Base-by-base conservation (phyloP, 2,797 vertebrate genomes). In the Megalops cyprinoides region DNA sequence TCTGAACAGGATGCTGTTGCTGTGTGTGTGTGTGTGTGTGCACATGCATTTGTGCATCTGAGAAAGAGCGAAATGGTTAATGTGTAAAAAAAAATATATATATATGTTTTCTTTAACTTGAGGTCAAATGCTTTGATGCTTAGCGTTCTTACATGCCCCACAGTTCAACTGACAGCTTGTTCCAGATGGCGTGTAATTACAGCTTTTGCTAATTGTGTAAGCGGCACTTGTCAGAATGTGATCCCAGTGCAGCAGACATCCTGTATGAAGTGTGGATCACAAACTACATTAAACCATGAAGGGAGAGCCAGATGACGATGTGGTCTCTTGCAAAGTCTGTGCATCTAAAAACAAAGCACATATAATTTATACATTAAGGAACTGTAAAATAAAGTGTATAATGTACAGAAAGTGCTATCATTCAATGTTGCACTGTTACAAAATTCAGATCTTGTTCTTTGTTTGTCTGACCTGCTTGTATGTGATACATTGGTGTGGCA, bases 291-390 rank as follows among this genome's bases (percentile, higher is more conserved):
- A 51, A 15, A 53, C 28, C 14, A 55, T 56, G 49, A 74, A 37
- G 4, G 2, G 14, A 60, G 25, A 15, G 1, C 48, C 0, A n/a
- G n/a, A n/a, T n/a, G n/a, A n/a, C n/a, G n/a, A n/a, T n/a, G n/a
- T n/a, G n/a, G n/a, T n/a, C n/a, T n/a, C n/a, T n/a, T n/a, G n/a
- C n/a, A n/a, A n/a, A n/a, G n/a, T n/a, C n/a, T n/a, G n/a, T n/a
- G n/a, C n/a, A n/a, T n/a, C n/a, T n/a, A n/a, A n/a, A n/a, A n/a
- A n/a, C n/a, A n/a, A n/a, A n/a, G n/a, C n/a, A n/a, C n/a, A n/a
- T n/a, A n/a, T n/a, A n/a, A 10, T 44, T 37, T 78, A 81, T 46
- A 39, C 48, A 76, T 81, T 48, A 77, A 55, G 74, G 44, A 76
- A 31, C 55, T 77, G 44, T 44, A 55, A 76, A 77, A n/a, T n/a